These are phyloP conservation scores for Caenorhabditis wallacei DNA, from an alignment of 2,888 invertebrate genomes.

Conservation along the genomic window DNA sequence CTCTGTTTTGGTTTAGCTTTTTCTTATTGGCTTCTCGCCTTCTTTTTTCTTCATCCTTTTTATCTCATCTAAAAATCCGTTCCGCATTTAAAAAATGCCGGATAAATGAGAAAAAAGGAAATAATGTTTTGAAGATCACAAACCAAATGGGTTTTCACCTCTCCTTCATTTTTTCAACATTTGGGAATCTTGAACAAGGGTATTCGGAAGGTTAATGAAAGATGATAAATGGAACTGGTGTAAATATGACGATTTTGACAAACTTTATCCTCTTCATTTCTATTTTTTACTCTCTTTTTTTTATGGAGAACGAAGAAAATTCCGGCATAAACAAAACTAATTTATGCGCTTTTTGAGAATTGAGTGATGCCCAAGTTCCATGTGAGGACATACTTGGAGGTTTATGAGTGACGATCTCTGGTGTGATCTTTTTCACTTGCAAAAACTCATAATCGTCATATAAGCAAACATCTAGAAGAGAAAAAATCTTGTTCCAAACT, in stretches of 20 bases:
- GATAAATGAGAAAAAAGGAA: slow-evolving; percentile 13
- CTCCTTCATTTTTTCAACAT: background rate
- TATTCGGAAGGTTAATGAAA: slow-evolving; percentile 2
- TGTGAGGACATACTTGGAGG: slow-evolving; percentile 33
- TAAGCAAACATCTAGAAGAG: background rate
- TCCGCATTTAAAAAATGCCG: slow-evolving; percentile 1
- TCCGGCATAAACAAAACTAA: slow-evolving; percentile 55
- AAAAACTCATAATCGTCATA: background rate
- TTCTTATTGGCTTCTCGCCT: slow-evolving; percentile 15
- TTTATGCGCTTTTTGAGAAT: slow-evolving; percentile 51
- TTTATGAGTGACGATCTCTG: slow-evolving; percentile 20
- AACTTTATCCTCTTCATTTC: slow-evolving; percentile 31
- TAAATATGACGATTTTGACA: slow-evolving; percentile 45
- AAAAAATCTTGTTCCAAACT: background rate
- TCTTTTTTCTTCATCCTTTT: slow-evolving; percentile 3
- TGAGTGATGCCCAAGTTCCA: slow-evolving; percentile 27
- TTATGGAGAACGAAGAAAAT: slow-evolving; percentile 11
- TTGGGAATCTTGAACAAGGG: slow-evolving; percentile 6
- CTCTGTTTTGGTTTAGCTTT: slow-evolving; percentile 12
- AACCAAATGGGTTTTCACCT: background rate
- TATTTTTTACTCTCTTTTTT: slow-evolving; percentile 21
- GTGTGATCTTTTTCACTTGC: background rate
- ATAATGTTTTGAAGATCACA: slow-evolving; percentile 3
- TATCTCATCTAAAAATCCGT: slow-evolving; percentile 31
- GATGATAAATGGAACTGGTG: slow-evolving; percentile 40